Evolutionary conservation across 2,113 vertebrate species (phyloP).

Genomic region (Lophotis ruficrista): DNA sequence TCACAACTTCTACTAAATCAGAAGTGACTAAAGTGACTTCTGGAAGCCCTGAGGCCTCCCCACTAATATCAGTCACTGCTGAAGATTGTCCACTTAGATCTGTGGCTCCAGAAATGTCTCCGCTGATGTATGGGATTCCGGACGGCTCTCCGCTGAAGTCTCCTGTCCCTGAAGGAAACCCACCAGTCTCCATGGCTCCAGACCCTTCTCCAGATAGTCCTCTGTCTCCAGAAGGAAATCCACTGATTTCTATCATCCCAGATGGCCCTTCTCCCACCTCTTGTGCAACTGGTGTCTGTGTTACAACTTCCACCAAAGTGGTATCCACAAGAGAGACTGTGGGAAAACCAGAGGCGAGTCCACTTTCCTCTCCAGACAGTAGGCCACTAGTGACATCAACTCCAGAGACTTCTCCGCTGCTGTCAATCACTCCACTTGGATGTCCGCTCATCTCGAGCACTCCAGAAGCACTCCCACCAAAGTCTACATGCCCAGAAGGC

Average conservation of each 20-base stretch:
- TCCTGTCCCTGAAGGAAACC: constrained; percentile 66
- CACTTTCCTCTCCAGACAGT: constrained; percentile 78
- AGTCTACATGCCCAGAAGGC: constrained; percentile 67
- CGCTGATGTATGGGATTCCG: constrained; percentile 64
- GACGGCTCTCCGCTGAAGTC: constrained; percentile 74
- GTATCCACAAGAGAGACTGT: constrained; percentile 79
- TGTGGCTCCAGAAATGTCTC: constrained; percentile 65
- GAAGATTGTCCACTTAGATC: constrained; percentile 68
- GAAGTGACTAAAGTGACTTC: constrained; percentile 76
- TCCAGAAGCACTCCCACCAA: constrained; percentile 75
- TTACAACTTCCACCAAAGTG: constrained; percentile 77
- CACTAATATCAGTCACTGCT: constrained; percentile 56
- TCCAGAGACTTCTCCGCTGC: constrained; percentile 77
- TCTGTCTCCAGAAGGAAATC: constrained; percentile 71
- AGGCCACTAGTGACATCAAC: constrained; percentile 59
- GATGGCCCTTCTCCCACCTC: constrained; percentile 83
- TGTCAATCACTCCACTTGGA: constrained; percentile 66
- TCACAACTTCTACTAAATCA: constrained; percentile 74
- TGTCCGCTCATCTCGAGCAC: constrained; percentile 72
- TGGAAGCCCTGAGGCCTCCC: constrained; percentile 72
- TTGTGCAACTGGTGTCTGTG: constrained; percentile 72
- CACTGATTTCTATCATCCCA: constrained; percentile 76
- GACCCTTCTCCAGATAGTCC: constrained; percentile 68
- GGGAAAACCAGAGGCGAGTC: constrained; percentile 73
- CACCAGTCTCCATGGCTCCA: constrained; percentile 66